Conservation (phyloP, 2,113 vertebrate species). For the Apodemus speciosus region DNA sequence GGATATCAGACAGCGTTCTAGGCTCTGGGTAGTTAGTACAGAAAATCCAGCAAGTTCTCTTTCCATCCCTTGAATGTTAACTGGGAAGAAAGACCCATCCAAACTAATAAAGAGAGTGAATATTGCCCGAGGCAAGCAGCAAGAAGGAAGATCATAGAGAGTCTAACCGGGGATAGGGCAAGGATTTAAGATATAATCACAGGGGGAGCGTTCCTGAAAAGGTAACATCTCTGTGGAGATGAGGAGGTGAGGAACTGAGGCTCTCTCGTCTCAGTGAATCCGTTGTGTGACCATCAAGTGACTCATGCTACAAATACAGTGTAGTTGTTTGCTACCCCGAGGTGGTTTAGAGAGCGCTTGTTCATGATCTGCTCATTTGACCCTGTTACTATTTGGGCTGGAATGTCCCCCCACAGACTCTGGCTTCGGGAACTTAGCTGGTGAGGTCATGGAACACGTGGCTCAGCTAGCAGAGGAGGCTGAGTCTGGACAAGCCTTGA, state of each 20-base stretch:
- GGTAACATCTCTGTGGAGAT: background rate
- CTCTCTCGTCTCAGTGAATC: background rate
- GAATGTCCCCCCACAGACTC: background rate
- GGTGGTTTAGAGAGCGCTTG: background rate
- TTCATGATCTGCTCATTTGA: background rate
- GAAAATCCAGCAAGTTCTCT: background rate
- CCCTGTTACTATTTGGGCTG: background rate
- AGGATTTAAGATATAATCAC: background rate
- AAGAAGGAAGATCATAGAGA: background rate
- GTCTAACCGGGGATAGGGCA: background rate
- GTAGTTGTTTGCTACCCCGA: background rate
- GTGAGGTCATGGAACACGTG: background rate
- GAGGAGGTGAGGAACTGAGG: background rate
- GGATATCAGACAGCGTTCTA: background rate
- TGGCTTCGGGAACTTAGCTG: background rate
- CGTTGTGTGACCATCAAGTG: background rate
- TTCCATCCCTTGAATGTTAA: background rate
- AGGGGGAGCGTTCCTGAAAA: background rate
- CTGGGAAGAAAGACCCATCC: background rate
- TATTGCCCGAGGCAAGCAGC: background rate
- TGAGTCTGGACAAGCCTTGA: background rate
- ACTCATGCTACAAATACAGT: constrained; percentile 1
- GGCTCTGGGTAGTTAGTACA: background rate
- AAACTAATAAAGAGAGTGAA: background rate
- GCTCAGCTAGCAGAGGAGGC: background rate